Evolutionary conservation across 2,797 vertebrate species (phyloP).

Genomic region (Aulostomus chinensis): DNA sequence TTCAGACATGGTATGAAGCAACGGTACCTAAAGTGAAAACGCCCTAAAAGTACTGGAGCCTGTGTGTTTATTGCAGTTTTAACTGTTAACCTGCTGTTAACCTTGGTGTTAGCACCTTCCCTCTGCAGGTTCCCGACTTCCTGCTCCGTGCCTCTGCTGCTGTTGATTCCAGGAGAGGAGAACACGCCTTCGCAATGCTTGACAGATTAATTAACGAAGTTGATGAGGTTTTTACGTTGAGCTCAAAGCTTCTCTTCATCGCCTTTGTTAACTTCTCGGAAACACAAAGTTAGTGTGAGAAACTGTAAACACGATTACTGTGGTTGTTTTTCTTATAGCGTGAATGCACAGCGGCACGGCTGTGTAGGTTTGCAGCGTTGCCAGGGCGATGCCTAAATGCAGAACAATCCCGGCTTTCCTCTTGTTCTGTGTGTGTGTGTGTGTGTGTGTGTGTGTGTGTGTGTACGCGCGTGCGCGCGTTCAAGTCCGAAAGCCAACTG

Average conservation of each 20-base stretch:
- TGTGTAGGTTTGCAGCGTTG: neutral
- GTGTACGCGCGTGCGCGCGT: neutral
- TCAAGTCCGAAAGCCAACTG: neutral
- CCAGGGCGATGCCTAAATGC: neutral
- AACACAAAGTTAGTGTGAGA: conserved; percentile 1
- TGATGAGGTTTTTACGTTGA: conserved; percentile 17
- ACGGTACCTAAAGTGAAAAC: no score
- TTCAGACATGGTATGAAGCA: no score
- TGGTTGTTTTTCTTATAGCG: neutral
- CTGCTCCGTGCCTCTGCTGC: no score
- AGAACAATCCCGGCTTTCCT: neutral
- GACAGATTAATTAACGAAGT: conserved; percentile 13
- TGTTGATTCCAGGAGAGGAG: no score
- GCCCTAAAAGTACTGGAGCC: no score
- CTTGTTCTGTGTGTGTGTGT: neutral
- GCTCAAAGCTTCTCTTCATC: conserved; percentile 15
- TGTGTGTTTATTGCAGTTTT: no score
- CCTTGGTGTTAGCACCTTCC: no score
- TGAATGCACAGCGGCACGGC: conserved; percentile 7
- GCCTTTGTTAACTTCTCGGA: conserved; percentile 10
- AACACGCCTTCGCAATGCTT: neutral
- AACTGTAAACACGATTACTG: conserved; percentile 8
- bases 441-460: conserved; percentile 2
- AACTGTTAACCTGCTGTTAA: no score
- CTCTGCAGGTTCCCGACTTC: no score